A percentile compares a stretch with the other conserved stretches of the same genome.
phyloP scores from a whole-genome alignment of 2,113 vertebrate genomes.

The Antechinus flavipes region DNA sequence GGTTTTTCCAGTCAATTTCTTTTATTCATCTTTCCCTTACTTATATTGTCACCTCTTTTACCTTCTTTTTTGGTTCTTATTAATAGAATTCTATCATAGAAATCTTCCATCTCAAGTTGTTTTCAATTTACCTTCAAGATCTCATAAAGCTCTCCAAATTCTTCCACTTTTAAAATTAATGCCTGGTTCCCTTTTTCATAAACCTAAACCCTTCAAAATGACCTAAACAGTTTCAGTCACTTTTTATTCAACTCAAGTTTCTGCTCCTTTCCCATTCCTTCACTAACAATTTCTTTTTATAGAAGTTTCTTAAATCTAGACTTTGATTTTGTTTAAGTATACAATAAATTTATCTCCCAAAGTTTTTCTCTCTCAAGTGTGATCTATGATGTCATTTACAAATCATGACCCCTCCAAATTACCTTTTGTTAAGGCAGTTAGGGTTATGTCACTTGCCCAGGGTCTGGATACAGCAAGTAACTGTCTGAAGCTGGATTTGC shows the following conservation, averaged over 20 bases:
- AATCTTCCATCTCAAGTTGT: neutral
- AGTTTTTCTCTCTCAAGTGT: neutral
- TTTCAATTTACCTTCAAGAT: neutral
- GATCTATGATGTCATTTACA: neutral
- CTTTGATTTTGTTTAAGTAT: neutral
- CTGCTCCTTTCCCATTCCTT: neutral
- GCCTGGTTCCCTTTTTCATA: neutral
- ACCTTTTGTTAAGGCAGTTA: neutral
- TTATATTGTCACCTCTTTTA: neutral
- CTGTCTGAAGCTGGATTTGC: neutral
- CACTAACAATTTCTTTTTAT: neutral
- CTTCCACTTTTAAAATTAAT: neutral
- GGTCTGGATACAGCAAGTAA: neutral
- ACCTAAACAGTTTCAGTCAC: neutral
- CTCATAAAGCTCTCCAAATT: neutral
- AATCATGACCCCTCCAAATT: neutral
- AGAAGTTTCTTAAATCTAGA: neutral
- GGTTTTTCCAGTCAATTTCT: neutral
- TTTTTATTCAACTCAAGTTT: neutral
- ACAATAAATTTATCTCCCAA: neutral
- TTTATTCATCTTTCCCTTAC: neutral
- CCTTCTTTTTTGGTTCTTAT: neutral
- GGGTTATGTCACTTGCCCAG: neutral
- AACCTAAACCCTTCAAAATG: neutral
- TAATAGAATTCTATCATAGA: neutral